Percentiles rank a stretch among this genome's conserved stretches.
phyloP scores from a whole-genome alignment of 53 echinoderm and acorn worm genomes.

The Actinopyga echinites region DNA sequence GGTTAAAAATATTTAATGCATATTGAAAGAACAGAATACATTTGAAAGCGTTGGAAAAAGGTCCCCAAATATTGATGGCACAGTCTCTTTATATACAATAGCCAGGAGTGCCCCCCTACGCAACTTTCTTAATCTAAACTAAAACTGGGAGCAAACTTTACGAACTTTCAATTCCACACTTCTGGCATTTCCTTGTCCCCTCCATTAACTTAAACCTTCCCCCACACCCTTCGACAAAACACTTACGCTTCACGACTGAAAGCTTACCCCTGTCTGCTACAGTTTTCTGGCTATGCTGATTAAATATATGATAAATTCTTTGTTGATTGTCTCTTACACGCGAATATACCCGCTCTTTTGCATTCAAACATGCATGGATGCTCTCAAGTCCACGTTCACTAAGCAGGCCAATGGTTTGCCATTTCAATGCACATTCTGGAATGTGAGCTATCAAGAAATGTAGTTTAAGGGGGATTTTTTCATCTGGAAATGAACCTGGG shows the following conservation, averaged over 20 bases:
- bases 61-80: no score
- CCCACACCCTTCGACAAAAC: not conserved
- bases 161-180: not conserved
- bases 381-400: slow-evolving; percentile 11
- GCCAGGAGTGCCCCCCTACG: no score
- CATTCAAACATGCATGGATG: slow-evolving; percentile 17
- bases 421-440: slow-evolving; percentile 13
- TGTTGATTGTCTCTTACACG: not conserved
- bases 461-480: slow-evolving; percentile 9
- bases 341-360: not conserved
- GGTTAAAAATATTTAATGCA: no score
- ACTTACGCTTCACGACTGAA: slow-evolving; percentile 11
- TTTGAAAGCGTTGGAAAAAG: no score
- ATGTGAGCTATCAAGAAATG: slow-evolving; percentile 19
- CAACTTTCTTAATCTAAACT: no score
- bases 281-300: slow-evolving; percentile 1
- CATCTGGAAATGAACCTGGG: not conserved
- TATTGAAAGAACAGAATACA: no score
- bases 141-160: no score
- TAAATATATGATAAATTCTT: not conserved
- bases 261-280: not conserved
- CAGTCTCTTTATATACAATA: no score
- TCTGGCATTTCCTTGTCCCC: not conserved
- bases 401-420: not conserved
- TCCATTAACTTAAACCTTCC: not conserved